A percentile compares a stretch with the other conserved stretches of the same genome.
phyloP scores from a whole-genome alignment of 2,797 vertebrate species.

The Champsocephalus gunnari region DNA sequence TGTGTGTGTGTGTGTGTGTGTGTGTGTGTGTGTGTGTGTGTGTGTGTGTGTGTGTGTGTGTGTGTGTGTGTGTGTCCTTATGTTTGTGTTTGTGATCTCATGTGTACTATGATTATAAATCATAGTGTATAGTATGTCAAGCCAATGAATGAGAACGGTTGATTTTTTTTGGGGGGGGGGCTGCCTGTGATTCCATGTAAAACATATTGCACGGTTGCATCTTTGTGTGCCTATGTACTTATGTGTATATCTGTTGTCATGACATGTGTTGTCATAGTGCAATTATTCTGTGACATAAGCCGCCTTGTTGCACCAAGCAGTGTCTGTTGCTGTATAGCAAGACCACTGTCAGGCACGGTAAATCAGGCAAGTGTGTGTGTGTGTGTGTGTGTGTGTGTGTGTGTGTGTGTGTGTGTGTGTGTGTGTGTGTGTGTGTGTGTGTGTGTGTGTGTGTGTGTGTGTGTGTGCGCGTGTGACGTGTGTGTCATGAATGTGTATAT shows the following conservation, averaged over 20 bases:
- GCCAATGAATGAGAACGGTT: constrained; percentile 2
- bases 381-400: neutral
- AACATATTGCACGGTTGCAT: neutral
- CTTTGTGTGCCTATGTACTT: neutral
- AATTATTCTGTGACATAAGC: constrained; percentile 26
- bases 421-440: neutral
- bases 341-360: constrained; percentile 31
- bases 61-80: neutral
- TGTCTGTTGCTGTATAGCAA: constrained; percentile 46
- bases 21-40: too few species aligned
- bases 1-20: too few species aligned
- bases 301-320: constrained; percentile 12
- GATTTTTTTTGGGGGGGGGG: neutral
- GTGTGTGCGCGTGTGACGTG: constrained; percentile 1
- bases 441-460: neutral
- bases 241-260: neutral
- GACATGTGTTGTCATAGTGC: constrained; percentile 14
- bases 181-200: neutral
- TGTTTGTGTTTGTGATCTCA: constrained; percentile 26
- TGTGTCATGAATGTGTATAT: neutral
- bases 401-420: constrained; percentile 5
- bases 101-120: constrained; percentile 33
- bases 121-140: constrained; percentile 27
- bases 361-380: constrained; percentile 32
- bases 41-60: too few species aligned